phyloP scores from a whole-genome alignment of 1,140 invertebrate genomes.

The Ganaspis sp. region DNA sequence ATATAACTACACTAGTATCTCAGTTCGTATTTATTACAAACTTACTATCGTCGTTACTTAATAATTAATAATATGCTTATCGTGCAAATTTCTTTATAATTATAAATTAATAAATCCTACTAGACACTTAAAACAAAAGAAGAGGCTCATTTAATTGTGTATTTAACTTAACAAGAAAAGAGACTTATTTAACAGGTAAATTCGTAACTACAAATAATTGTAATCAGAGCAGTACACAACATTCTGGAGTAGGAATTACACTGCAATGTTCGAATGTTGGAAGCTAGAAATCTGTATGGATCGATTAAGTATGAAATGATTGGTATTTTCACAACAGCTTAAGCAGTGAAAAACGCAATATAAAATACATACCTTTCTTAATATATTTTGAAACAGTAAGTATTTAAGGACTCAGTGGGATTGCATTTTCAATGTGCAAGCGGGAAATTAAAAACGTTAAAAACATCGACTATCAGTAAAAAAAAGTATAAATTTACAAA shows the following conservation, averaged over 20 bases:
- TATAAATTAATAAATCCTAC: conserved; percentile 17
- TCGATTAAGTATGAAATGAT: conserved; percentile 72
- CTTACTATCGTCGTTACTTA: conserved; percentile 8
- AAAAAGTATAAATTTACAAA: too few species aligned
- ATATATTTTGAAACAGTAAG: conserved; percentile 47
- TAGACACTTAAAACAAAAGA: neutral
- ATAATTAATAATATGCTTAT: conserved; percentile 37
- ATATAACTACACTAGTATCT: conserved; percentile 30
- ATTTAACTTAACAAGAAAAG: neutral
- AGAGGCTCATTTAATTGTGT: neutral
- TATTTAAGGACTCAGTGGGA: conserved; percentile 33
- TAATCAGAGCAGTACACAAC: neutral
- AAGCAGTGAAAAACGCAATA: conserved; percentile 52
- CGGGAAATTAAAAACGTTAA: too few species aligned
- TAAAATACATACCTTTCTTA: conserved; percentile 40
- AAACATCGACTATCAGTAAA: too few species aligned
- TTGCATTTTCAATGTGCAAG: too few species aligned
- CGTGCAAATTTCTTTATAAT: conserved; percentile 15
- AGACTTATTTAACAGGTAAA: conserved; percentile 15
- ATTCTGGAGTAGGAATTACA: neutral
- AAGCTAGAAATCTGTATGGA: conserved; percentile 29
- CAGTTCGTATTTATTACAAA: conserved; percentile 1
- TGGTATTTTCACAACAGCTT: conserved; percentile 59
- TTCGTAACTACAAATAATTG: neutral
- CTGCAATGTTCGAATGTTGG: neutral